Evolutionary conservation across 2,113 vertebrate genomes (phyloP), one percentile per base, ranked within the genome.

Genomic region (Nematolebias whitei): DNA sequence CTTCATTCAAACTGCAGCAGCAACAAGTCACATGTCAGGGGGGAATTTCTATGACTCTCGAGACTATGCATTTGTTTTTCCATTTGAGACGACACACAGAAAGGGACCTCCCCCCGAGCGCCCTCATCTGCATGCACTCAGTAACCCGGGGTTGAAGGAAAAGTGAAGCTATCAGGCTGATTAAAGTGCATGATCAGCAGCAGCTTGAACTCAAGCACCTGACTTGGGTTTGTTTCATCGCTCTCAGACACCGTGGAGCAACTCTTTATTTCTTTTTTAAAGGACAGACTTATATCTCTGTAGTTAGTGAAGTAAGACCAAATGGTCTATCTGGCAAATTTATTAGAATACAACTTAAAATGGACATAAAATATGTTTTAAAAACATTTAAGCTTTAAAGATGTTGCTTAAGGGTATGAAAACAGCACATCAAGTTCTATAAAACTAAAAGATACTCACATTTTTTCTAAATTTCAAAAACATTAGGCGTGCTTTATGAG

Each of bases 11-110:
- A 76, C 65, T 66, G 65, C 62, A 63, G 16, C 38, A 72, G 67
- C 57, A 65, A 77, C 12, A 32, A 51, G 67, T 79, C 65, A 74
- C 53, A 56, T 78, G 67, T 71, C 65, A 55, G 1, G 1, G 71
- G 71, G 76, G 59, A 60, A 32, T 83, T 83, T 38, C 66, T 7
- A 45, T 50, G 52, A 69, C 29, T 71, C 54, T 64, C 15, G 39
- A 64, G 24, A 64, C 19, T 48, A 16, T 60, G 59, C 53, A 79
- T 83, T 81, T 74, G 68, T 81, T 81, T 84, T 76, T 82, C 78
- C 84, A 51, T 58, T 61, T 51, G 24, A 10, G 35, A 22, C 61
- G 43, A 40, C 18, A 32, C 10, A 50, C 39, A 20, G 18, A 18
- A 26, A 7, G 84, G 84, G 84, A 66, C 58, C 48, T 64, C 68